Conservation (phyloP, 2,113 vertebrate genomes). For the Dicaeum eximium region DNA sequence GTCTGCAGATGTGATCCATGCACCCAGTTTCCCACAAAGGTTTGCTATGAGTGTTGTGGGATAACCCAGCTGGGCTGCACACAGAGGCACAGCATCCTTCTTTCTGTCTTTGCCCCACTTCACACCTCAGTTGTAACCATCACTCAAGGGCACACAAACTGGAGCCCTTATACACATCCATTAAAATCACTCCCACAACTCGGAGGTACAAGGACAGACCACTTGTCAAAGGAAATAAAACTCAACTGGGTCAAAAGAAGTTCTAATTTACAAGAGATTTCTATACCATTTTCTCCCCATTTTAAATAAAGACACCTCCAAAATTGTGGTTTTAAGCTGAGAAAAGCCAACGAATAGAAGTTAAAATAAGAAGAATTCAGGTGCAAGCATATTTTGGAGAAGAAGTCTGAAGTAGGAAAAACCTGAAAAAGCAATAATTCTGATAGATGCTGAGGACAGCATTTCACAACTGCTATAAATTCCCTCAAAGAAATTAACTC, state of each 20-base stretch:
- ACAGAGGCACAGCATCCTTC: background rate
- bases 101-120: background rate
- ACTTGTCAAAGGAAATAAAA: background rate
- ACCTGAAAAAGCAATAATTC: slow-evolving; percentile 56
- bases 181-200: background rate
- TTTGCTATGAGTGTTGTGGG: fast-evolving
- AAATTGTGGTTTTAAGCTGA: background rate
- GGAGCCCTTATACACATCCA: background rate
- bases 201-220: background rate
- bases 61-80: background rate
- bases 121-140: background rate
- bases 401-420: slow-evolving; percentile 14
- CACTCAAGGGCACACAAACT: background rate
- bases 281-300: background rate
- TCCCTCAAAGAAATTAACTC: slow-evolving; percentile 46
- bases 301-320: background rate
- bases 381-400: background rate
- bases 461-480: slow-evolving; percentile 43
- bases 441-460: slow-evolving; percentile 49
- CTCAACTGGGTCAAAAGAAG: background rate
- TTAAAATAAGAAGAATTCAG: slow-evolving; percentile 3
- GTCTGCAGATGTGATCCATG: background rate
- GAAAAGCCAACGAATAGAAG: background rate
- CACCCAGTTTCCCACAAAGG: background rate
- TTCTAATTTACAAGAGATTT: background rate